phyloP scores from a whole-genome alignment of 2,797 vertebrate genomes.

The Graptemys geographica region DNA sequence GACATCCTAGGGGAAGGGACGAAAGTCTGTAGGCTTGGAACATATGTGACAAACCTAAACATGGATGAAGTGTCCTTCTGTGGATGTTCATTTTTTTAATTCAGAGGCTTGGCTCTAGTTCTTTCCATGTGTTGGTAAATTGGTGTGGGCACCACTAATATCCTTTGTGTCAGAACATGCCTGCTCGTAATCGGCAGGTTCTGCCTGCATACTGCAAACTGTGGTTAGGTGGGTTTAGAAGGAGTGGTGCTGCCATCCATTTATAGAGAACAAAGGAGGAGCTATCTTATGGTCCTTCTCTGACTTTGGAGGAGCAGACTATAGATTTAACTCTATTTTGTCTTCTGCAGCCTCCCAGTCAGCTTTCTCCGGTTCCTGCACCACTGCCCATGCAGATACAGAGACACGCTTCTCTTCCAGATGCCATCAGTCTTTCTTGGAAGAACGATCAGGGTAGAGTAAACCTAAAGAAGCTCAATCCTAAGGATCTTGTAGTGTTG shows the following conservation, averaged over 20 bases:
- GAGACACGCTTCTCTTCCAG: conserved; percentile 41
- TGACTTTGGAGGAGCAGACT: background rate
- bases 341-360: background rate
- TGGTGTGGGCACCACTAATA: background rate
- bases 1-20: background rate
- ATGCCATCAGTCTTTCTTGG: conserved; percentile 57
- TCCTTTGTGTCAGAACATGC: background rate
- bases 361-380: background rate
- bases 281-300: background rate
- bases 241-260: fast-evolving
- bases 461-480: background rate
- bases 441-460: conserved; percentile 75
- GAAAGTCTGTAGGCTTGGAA: background rate
- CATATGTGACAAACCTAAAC: background rate
- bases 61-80: background rate
- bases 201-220: background rate
- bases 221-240: background rate
- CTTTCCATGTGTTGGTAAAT: background rate
- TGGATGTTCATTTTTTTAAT: fast-evolving
- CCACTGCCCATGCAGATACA: conserved; percentile 2
- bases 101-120: background rate
- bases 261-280: background rate
- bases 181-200: background rate
- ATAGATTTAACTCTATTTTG: background rate
- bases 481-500: background rate